Evolutionary conservation across 2,797 vertebrate species (phyloP).

Genomic region (Crypturellus tataupa): DNA sequence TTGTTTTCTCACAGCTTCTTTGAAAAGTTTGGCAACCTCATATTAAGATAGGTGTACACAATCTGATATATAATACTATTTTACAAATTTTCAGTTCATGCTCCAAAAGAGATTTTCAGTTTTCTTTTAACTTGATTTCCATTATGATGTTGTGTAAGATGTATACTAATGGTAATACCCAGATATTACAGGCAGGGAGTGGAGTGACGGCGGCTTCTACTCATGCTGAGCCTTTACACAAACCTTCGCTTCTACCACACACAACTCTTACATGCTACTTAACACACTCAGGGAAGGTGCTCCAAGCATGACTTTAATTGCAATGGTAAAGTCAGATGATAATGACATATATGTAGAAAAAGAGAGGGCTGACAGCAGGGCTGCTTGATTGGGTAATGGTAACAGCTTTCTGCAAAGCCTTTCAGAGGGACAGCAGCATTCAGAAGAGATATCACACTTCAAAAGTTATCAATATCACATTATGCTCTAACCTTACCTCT

Average conservation of each 20-base stretch:
- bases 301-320: not conserved
- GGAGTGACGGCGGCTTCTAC: not conserved
- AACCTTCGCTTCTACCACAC: not conserved
- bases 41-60: not conserved
- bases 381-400: not conserved
- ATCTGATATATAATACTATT: not conserved
- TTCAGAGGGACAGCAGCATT: not conserved
- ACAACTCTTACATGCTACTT: not conserved
- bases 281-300: not conserved
- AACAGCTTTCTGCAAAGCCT: not conserved
- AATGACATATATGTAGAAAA: not conserved
- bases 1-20: not conserved
- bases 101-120: not conserved
- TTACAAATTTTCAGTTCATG: not conserved
- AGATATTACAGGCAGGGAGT: not conserved
- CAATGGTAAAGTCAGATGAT: not conserved
- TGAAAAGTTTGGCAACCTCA: not conserved
- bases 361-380: not conserved
- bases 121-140: not conserved
- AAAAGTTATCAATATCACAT: not conserved
- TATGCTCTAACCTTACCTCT: slow-evolving; percentile 5
- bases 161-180: not conserved
- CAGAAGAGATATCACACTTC: not conserved
- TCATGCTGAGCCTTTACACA: not conserved
- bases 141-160: not conserved